A percentile compares a stretch with the other conserved stretches of the same genome.
phyloP scores from a whole-genome alignment of 1,140 invertebrate species.

The Bombus turneri region DNA sequence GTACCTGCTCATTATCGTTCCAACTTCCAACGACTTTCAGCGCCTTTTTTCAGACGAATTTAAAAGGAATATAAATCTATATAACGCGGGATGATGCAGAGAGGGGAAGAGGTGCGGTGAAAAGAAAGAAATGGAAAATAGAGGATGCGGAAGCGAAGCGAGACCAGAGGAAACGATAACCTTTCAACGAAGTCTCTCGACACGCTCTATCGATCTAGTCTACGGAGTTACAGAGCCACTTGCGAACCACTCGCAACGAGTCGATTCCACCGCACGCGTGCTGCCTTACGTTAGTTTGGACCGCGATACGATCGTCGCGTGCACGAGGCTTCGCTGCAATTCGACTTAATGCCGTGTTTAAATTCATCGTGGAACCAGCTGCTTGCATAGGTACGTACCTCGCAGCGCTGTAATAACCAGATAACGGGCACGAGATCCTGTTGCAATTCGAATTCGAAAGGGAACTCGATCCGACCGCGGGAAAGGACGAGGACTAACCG shows the following conservation, averaged over 20 bases:
- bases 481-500: not conserved
- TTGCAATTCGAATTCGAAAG: conserved; percentile 28
- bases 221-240: not conserved
- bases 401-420: not conserved
- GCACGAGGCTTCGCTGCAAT: not conserved
- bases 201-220: not conserved
- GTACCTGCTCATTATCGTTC: not conserved
- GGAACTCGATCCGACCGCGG: not conserved
- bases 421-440: conserved; percentile 5
- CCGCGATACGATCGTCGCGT: conserved; percentile 15
- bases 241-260: not conserved
- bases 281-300: not conserved
- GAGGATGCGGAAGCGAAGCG: accelerated
- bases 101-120: accelerated
- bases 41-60: too few species aligned
- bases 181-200: too few species aligned
- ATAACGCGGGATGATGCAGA: too few species aligned
- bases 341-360: conserved; percentile 1
- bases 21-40: not conserved
- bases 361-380: not conserved
- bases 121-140: not conserved
- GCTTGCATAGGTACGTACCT: not conserved
- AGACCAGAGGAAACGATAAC: too few species aligned
- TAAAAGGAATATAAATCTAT: too few species aligned
- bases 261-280: not conserved